A percentile compares a stretch with the other conserved stretches of the same genome.
Evolutionary conservation across 2,113 vertebrate species (phyloP).

Genomic region (Phainopepla nitens): DNA sequence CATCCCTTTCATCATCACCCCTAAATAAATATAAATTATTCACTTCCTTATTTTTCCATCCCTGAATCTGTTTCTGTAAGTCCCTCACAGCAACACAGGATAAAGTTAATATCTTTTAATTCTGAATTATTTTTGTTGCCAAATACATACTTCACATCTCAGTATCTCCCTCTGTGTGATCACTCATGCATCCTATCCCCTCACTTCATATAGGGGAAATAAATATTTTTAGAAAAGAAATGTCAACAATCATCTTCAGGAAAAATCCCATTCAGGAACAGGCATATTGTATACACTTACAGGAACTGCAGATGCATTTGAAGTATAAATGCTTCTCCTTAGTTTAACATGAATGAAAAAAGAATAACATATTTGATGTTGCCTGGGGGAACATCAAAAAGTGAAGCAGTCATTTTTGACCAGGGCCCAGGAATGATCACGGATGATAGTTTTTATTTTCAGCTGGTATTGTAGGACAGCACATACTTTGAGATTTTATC

Average conservation of each 20-base stretch:
- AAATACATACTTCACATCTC: background rate
- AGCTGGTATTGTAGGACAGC: background rate
- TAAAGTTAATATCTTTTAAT: background rate
- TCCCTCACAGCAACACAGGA: background rate
- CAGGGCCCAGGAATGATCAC: background rate
- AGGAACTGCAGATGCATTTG: background rate
- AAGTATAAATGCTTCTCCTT: background rate
- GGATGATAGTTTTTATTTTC: background rate
- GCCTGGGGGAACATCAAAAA: background rate
- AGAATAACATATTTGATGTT: background rate
- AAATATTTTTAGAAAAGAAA: background rate
- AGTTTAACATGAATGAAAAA: background rate
- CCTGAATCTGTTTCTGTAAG: background rate
- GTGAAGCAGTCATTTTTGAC: background rate
- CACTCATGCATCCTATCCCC: background rate
- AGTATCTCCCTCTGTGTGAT: background rate
- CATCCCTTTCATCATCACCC: background rate
- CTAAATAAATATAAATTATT: background rate
- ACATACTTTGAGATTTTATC: background rate
- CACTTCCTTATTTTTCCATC: background rate
- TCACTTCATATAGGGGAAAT: background rate
- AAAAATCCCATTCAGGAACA: background rate
- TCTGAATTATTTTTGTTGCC: background rate
- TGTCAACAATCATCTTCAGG: background rate
- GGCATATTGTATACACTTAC: background rate